phyloP scores from a whole-genome alignment of 2,113 vertebrate species.

The Chlorocebus sabaeus region DNA sequence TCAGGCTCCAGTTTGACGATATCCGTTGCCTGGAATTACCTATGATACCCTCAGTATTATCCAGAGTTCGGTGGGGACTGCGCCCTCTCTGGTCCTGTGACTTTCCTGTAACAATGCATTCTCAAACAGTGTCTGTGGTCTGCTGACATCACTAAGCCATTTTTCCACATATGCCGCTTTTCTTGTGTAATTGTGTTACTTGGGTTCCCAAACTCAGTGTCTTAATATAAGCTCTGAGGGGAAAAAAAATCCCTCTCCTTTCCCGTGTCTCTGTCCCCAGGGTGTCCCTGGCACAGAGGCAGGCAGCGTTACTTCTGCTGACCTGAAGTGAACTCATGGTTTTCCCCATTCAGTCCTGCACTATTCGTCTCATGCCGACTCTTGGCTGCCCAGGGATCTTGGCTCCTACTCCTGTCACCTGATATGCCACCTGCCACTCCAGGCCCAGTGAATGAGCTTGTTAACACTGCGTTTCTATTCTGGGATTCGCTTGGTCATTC shows the following conservation, averaged over 20 bases:
- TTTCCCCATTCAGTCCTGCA: slow-evolving; percentile 39
- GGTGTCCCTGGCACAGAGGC: not conserved
- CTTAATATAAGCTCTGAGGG: not conserved
- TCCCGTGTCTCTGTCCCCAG: not conserved
- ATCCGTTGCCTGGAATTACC: not conserved
- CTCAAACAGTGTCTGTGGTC: not conserved
- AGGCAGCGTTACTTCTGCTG: not conserved
- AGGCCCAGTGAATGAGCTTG: slow-evolving; percentile 60
- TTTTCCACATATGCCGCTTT: slow-evolving; percentile 8
- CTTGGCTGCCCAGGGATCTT: slow-evolving; percentile 20
- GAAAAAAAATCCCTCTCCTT: not conserved
- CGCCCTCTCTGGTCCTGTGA: not conserved
- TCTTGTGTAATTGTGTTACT: not conserved
- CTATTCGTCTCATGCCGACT: slow-evolving; percentile 37
- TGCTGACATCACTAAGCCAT: not conserved
- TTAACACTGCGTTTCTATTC: slow-evolving; percentile 64
- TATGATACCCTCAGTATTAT: not conserved
- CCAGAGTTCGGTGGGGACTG: not conserved
- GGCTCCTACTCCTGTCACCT: slow-evolving; percentile 57
- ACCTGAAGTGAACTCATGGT: slow-evolving; percentile 64
- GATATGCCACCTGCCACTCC: slow-evolving; percentile 68
- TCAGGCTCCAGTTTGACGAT: not conserved
- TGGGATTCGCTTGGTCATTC: slow-evolving; percentile 66
- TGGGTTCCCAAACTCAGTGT: not conserved
- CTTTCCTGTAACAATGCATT: not conserved